These are phyloP conservation scores for Zaprionus africanus DNA, from an alignment of 1,140 invertebrate species.

Conservation along the genomic window DNA sequence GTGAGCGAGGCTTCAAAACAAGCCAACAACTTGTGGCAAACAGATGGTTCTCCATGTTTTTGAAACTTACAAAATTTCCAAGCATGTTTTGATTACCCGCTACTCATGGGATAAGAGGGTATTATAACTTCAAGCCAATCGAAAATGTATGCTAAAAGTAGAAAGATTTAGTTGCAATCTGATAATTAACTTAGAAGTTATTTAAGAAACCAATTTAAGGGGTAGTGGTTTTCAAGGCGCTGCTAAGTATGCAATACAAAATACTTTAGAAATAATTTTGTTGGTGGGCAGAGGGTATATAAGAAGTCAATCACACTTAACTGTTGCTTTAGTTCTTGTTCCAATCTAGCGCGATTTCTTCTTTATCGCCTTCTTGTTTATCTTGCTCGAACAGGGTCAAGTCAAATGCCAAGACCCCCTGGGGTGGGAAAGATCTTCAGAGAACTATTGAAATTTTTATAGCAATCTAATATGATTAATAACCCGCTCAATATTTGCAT, in stretches of 20 bases:
- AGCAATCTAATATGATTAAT: background rate
- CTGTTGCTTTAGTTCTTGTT: no score
- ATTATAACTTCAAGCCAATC: no score
- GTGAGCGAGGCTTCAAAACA: slow-evolving; percentile 6
- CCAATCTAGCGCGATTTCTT: background rate
- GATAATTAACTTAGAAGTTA: no score
- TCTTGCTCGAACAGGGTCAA: background rate
- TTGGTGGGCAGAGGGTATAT: no score
- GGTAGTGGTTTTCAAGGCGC: no score
- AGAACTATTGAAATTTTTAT: background rate
- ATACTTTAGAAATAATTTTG: no score
- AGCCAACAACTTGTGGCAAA: slow-evolving; percentile 5
- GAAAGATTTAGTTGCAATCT: no score
- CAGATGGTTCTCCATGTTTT: slow-evolving; percentile 23
- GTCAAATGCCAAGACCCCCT: background rate
- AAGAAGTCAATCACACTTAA: no score
- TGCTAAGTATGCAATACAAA: no score
- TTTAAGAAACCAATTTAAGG: no score
- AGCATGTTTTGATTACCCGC: background rate
- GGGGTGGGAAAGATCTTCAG: background rate
- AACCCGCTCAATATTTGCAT: slow-evolving; percentile 1
- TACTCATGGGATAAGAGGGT: no score
- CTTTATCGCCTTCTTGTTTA: slow-evolving; percentile 1
- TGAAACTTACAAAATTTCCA: background rate
- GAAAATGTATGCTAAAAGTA: no score